Conservation (phyloP, 2,113 vertebrate species). For the Haemorhous mexicanus region DNA sequence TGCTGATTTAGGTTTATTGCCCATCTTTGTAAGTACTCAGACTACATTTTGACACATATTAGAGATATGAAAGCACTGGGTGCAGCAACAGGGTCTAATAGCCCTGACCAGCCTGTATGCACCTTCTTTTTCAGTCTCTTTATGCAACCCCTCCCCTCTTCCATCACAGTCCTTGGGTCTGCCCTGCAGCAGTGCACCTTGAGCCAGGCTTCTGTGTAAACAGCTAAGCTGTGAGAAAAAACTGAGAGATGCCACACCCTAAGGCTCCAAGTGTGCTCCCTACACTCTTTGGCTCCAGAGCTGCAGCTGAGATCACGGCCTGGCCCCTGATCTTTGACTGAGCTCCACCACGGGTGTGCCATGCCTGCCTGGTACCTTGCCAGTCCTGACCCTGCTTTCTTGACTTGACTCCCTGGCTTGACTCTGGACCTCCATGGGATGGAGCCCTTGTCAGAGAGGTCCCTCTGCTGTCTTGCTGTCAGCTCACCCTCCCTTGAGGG, state of each 20-base stretch:
- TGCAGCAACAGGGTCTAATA: neutral
- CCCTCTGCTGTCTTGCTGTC: neutral
- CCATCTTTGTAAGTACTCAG: neutral
- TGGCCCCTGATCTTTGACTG: neutral
- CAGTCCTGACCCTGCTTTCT: neutral
- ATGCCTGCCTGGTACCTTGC: neutral
- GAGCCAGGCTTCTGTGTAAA: neutral
- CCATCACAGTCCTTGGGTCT: neutral
- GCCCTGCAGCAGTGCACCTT: neutral
- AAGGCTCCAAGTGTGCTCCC: neutral
- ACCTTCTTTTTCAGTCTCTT: neutral
- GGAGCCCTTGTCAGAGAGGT: neutral
- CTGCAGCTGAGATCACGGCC: neutral
- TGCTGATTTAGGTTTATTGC: neutral
- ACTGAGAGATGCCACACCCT: neutral
- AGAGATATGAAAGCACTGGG: neutral
- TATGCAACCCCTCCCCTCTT: neutral
- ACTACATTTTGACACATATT: accelerated
- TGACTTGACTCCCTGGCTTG: neutral
- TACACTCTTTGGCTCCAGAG: neutral
- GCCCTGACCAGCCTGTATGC: neutral
- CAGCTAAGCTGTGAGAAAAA: neutral
- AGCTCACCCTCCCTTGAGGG: neutral
- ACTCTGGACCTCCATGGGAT: neutral
- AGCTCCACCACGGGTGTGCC: neutral